phyloP scores from a whole-genome alignment of 2,888 invertebrate genomes.

The Polydesmus complanatus region DNA sequence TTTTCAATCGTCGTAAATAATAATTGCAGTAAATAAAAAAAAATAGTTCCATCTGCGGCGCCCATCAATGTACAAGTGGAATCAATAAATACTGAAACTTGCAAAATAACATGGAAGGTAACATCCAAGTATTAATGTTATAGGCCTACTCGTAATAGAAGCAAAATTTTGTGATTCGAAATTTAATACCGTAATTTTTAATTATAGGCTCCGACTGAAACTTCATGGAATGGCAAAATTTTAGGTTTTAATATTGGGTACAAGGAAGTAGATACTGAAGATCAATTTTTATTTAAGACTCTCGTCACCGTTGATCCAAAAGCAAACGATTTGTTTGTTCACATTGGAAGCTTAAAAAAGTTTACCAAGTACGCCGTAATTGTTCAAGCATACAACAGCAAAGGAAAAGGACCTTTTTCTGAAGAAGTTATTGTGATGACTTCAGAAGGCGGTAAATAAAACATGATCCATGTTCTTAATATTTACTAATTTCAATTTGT shows the following conservation, averaged over 20 bases:
- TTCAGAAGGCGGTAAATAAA: slow-evolving; percentile 14
- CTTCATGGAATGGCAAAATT: slow-evolving; percentile 17
- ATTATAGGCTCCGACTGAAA: slow-evolving; percentile 13
- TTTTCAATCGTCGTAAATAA: neutral
- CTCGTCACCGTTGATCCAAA: slow-evolving; percentile 7
- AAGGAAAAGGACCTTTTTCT: slow-evolving; percentile 13
- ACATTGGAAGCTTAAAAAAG: slow-evolving; percentile 13
- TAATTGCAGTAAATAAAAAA: neutral
- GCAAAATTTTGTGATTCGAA: neutral
- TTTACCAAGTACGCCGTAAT: slow-evolving; percentile 17
- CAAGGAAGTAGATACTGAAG: slow-evolving; percentile 9
- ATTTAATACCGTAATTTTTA: neutral
- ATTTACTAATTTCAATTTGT: slow-evolving; percentile 7
- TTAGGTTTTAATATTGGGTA: slow-evolving; percentile 15
- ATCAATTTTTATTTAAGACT: slow-evolving; percentile 11
- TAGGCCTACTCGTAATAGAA: too few species aligned
- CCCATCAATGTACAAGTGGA: slow-evolving; percentile 29
- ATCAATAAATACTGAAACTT: slow-evolving; percentile 30
- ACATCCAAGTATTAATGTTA: too few species aligned
- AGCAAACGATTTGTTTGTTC: slow-evolving; percentile 8
- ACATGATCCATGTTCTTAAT: neutral
- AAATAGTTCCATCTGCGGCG: slow-evolving; percentile 30
- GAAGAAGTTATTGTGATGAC: slow-evolving; percentile 15
- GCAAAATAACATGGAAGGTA: slow-evolving; percentile 32
- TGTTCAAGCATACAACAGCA: slow-evolving; percentile 15